Conservation (phyloP, 2,797 vertebrate genomes). For the Fundulus diaphanus region DNA sequence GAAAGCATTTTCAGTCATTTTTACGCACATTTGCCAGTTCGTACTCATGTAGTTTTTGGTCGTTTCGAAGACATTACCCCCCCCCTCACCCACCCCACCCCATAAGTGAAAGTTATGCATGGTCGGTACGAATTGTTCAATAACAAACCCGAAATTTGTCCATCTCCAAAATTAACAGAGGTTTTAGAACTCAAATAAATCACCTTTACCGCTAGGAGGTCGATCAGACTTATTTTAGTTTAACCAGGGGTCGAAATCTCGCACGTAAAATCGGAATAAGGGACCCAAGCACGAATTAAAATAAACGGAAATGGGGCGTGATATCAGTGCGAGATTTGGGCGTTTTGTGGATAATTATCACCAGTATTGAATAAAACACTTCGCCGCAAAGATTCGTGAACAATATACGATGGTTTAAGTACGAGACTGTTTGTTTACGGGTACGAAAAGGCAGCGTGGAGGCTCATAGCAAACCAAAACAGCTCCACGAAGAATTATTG, state of each 20-base stretch:
- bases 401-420: background rate
- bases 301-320: background rate
- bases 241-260: background rate
- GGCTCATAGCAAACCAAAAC: background rate
- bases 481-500: background rate
- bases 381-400: background rate
- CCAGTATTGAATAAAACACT: background rate
- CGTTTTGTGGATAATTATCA: background rate
- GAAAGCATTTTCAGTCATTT: background rate
- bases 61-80: too few relatives aligned
- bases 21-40: background rate
- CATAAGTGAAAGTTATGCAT: too few relatives aligned
- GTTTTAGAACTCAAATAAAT: background rate
- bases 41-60: background rate
- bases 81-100: too few relatives aligned
- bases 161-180: background rate
- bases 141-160: background rate
- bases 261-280: background rate
- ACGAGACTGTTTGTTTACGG: background rate
- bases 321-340: background rate
- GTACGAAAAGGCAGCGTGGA: background rate
- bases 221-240: background rate
- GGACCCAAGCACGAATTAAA: background rate
- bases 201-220: background rate
- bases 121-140: background rate